phyloP scores from a whole-genome alignment of 2,888 invertebrate genomes.

The Cremastinae sp. region DNA sequence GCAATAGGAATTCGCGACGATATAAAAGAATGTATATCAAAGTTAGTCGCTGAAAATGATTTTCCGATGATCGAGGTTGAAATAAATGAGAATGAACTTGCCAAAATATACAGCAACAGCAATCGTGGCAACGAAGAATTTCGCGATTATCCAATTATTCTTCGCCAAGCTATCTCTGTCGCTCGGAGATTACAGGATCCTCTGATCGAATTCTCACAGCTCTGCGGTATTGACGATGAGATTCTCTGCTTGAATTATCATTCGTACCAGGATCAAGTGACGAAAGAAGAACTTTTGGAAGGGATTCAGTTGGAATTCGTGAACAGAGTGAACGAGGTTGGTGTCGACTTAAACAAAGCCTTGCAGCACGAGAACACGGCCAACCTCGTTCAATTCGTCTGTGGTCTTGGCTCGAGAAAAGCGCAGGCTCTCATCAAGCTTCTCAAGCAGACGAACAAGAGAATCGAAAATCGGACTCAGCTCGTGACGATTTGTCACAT shows the following conservation, averaged over 20 bases:
- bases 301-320: conserved; percentile 93
- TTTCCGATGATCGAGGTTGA: conserved; percentile 92
- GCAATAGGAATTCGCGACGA: conserved; percentile 89
- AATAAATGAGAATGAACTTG: conserved; percentile 94
- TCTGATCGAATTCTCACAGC: conserved; percentile 94
- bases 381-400: conserved; percentile 95
- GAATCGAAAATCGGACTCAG: conserved; percentile 95
- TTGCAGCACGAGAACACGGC: conserved; percentile 92
- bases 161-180: conserved; percentile 94
- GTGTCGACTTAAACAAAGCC: conserved; percentile 95
- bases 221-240: conserved; percentile 97
- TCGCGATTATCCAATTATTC: conserved; percentile 92
- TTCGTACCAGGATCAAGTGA: conserved; percentile 84
- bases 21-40: conserved; percentile 86
- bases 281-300: conserved; percentile 91
- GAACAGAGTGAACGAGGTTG: conserved; percentile 96
- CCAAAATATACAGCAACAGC: conserved; percentile 95
- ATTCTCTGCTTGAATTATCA: conserved; percentile 95
- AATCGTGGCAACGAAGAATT: conserved; percentile 92
- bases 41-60: conserved; percentile 90
- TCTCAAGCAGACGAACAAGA: conserved; percentile 93
- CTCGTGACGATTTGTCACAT: conserved; percentile 95
- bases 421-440: conserved; percentile 91
- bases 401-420: conserved; percentile 96
- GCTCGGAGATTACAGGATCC: conserved; percentile 96